Base-by-base conservation (phyloP, 2,888 invertebrate genomes). In the Pollenia labialis region DNA sequence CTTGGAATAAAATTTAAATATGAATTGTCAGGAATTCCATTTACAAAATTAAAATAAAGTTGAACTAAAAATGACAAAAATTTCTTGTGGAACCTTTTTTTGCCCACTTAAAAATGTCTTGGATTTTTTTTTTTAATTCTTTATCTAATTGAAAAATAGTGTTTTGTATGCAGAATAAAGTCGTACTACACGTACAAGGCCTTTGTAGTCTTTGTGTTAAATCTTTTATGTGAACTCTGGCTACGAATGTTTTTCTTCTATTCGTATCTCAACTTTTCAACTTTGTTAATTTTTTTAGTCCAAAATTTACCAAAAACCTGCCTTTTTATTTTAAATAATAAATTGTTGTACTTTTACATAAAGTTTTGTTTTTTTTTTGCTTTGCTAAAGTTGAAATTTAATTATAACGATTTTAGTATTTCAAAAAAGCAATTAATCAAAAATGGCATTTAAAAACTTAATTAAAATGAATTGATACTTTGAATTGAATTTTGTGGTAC, bases 401-500 rank as follows among this genome's bases (percentile, higher is more conserved):
- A 81, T 66, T 66, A 75, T 23, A 58, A 32, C 11, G 8, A 52
- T 50, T 81, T 74, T 12, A n/a, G 42, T 23, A 23, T 74, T 68
- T 58, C n/a, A 48, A 64, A 62, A 62, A 50, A 48, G 48, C 10
- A 66, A 81, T 81, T 81, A 81, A 75, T 81, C 74, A 81, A 75
- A 40, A 74, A 56, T 66, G 42, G 32, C 64, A 50, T 50, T 80
- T 54, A n/a, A 72, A 52, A 46, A 32, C 9, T 46, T 56, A 16
- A 32, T 68, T 14, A 14, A 14, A 58, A n/a, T 32, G n/a, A 58
- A 58, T 12, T 58, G 32, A 58, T 14, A 40, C 14, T 58, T 32
- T 32, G 7, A 4, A 12, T 58, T 8, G 12, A 14, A 16, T 14
- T 58, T 40, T 32, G 9, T 40, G 10, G 58, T 40, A 12, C 16